Evolutionary conservation across 2,113 vertebrate species (phyloP).

Genomic region (Tenrec ecaudatus): DNA sequence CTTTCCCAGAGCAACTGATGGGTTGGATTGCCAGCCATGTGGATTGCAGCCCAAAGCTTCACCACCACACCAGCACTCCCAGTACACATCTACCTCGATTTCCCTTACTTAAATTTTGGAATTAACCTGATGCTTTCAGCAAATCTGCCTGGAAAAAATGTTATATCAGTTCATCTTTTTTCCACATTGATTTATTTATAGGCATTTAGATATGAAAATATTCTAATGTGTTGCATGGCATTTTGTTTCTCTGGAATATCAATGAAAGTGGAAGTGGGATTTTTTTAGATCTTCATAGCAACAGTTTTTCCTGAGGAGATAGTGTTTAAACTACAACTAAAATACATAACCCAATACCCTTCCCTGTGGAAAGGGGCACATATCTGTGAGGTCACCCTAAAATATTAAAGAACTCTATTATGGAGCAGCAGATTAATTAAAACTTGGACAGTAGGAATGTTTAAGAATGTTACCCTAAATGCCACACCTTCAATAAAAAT

Average conservation of each 20-base stretch:
- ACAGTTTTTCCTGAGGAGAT: constrained; percentile 19
- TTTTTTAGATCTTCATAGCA: constrained; percentile 35
- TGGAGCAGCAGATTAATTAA: constrained; percentile 46
- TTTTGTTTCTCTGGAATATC: constrained; percentile 58
- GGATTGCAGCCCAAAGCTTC: too few relatives aligned
- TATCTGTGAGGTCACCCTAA: constrained; percentile 15
- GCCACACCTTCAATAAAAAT: constrained; percentile 56
- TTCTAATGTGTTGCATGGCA: constrained; percentile 61
- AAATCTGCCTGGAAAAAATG: constrained; percentile 9
- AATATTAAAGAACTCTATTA: constrained; percentile 51
- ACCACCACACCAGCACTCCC: too few relatives aligned
- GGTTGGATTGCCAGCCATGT: too few relatives aligned
- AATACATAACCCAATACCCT: neutral
- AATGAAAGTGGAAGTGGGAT: constrained; percentile 66
- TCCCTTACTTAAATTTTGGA: constrained; percentile 41
- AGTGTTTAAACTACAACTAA: constrained; percentile 42
- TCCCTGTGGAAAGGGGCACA: neutral
- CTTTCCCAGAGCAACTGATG: too few relatives aligned
- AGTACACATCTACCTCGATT: neutral
- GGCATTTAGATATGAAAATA: constrained; percentile 40
- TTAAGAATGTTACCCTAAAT: constrained; percentile 57
- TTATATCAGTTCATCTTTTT: neutral
- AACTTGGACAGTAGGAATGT: neutral
- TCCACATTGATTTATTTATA: constrained; percentile 53
- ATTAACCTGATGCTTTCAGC: constrained; percentile 23